phyloP scores from a whole-genome alignment of 2,113 vertebrate species.

The Oncorhynchus clarkii region DNA sequence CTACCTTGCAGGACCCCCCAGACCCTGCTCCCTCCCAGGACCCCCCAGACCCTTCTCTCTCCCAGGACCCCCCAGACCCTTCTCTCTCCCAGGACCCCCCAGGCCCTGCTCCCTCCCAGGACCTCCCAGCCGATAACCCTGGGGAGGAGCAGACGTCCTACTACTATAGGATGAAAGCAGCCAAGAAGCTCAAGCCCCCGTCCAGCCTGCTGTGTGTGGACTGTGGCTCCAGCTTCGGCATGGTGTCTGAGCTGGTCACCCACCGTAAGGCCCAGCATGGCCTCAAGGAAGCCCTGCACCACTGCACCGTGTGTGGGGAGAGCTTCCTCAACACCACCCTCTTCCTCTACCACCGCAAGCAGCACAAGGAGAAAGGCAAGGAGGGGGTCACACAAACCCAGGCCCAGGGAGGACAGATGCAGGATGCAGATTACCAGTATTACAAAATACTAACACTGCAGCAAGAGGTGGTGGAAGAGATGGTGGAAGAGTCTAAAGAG shows the following conservation, averaged over 20 bases:
- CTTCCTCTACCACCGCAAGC: slow-evolving; percentile 90
- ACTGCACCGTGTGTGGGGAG: slow-evolving; percentile 83
- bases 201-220: slow-evolving; percentile 84
- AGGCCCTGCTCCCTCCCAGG: background rate
- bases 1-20: too few relatives aligned
- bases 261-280: slow-evolving; percentile 82
- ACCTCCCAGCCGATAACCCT: background rate
- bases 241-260: slow-evolving; percentile 82
- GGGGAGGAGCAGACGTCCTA: slow-evolving; percentile 15
- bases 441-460: background rate
- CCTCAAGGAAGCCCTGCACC: slow-evolving; percentile 82
- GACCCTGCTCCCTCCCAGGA: slow-evolving; percentile 10
- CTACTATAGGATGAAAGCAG: slow-evolving; percentile 53
- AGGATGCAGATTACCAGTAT: background rate
- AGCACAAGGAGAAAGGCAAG: slow-evolving; percentile 74
- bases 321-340: slow-evolving; percentile 90
- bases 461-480: background rate
- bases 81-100: background rate
- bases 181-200: slow-evolving; percentile 69
- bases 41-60: background rate
- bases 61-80: background rate
- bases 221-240: slow-evolving; percentile 83
- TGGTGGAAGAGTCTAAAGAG: slow-evolving; percentile 6
- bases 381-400: slow-evolving; percentile 24
- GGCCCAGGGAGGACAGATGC: background rate